Conservation (phyloP, 2,888 invertebrate genomes). For the Plutella xylostella region DNA sequence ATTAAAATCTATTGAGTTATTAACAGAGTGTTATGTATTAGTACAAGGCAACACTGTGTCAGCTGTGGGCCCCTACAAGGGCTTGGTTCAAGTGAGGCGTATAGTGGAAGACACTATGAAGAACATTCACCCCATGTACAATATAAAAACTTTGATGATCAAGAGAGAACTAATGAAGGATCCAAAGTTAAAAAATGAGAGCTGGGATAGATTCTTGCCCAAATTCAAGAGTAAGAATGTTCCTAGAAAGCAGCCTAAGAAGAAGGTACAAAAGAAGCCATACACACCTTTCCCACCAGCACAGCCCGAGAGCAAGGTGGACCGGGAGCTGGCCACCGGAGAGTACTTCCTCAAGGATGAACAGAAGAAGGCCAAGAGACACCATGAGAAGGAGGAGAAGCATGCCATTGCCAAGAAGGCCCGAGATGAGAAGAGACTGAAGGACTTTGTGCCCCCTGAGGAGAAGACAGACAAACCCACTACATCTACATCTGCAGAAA, state of each 20-base stretch:
- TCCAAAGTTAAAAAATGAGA: conserved; percentile 90
- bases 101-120: conserved; percentile 98
- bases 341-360: conserved; percentile 96
- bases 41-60: conserved; percentile 98
- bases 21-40: conserved; percentile 96
- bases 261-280: conserved; percentile 88
- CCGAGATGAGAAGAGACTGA: conserved; percentile 80
- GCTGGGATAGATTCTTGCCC: conserved; percentile 97
- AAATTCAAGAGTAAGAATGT: conserved; percentile 92
- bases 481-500: conserved; percentile 27
- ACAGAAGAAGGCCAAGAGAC: conserved; percentile 77
- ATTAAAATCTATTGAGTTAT: conserved; percentile 93
- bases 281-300: conserved; percentile 99
- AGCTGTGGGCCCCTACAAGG: conserved; percentile 95
- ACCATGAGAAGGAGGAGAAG: conserved; percentile 82
- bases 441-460: conserved; percentile 85
- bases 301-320: conserved; percentile 92
- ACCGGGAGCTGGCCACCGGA: conserved; percentile 92
- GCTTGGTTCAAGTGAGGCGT: conserved; percentile 85
- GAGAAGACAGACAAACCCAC: conserved; percentile 55
- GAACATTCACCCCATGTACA: conserved; percentile 98
- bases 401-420: conserved; percentile 79
- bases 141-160: conserved; percentile 97
- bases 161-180: conserved; percentile 95
- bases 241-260: conserved; percentile 88